Evolutionary conservation across 2,888 invertebrate species (phyloP).

Genomic region (Exephanes ischioxanthus): DNA sequence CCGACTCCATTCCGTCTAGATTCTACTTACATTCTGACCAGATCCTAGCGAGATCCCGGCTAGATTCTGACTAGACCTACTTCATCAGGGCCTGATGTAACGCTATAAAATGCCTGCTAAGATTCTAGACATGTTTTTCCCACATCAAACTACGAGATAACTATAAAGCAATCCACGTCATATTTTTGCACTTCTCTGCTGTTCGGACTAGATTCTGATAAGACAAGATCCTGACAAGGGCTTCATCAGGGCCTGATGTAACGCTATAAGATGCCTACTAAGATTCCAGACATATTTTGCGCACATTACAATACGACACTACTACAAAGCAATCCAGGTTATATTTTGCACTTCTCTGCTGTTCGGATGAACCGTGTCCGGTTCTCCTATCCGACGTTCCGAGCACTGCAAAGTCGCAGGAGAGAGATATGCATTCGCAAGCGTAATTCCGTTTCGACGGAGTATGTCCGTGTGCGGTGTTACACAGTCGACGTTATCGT

Average conservation of each 20-base stretch:
- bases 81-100: too few species aligned
- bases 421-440: neutral
- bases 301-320: neutral
- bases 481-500: conserved; percentile 25
- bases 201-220: neutral
- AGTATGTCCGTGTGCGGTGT: neutral
- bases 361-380: neutral
- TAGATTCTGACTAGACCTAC: too few species aligned
- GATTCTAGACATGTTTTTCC: too few species aligned
- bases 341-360: neutral
- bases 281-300: too few species aligned
- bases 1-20: too few species aligned
- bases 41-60: too few species aligned
- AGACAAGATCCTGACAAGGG: too few species aligned
- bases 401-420: neutral
- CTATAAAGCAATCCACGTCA: neutral
- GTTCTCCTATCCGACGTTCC: neutral
- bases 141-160: too few species aligned
- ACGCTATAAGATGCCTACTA: too few species aligned
- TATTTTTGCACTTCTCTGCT: neutral
- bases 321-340: neutral
- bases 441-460: neutral
- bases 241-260: too few species aligned
- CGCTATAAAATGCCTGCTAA: too few species aligned
- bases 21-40: too few species aligned